Percentiles rank a stretch among this genome's conserved stretches.
Conservation (phyloP, 1,140 invertebrate genomes). For the Drosophila lacertosa region DNA sequence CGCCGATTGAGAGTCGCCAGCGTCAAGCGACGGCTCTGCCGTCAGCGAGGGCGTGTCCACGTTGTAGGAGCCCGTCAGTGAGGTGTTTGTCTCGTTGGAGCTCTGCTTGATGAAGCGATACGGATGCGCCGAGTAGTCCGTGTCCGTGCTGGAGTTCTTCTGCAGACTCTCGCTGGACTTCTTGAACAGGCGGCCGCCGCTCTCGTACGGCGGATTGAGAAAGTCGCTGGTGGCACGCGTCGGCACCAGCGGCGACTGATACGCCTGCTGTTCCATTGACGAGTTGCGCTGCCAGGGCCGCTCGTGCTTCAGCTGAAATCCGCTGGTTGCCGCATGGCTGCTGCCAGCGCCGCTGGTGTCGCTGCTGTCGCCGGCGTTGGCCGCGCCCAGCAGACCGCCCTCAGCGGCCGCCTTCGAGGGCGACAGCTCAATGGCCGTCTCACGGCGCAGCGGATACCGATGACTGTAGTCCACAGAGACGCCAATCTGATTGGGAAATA, state of each 20-base stretch:
- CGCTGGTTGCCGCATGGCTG: constrained; percentile 52
- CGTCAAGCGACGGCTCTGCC: constrained; percentile 78
- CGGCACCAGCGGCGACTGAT: constrained; percentile 69
- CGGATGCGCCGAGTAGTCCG: constrained; percentile 82
- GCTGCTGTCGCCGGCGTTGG: constrained; percentile 54
- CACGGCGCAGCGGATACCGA: constrained; percentile 77
- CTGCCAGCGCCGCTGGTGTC: constrained; percentile 64
- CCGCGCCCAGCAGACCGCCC: constrained; percentile 57
- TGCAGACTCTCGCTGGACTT: constrained; percentile 83
- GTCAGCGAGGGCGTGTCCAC: constrained; percentile 81
- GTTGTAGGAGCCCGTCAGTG: constrained; percentile 82
- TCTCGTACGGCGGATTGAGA: constrained; percentile 75
- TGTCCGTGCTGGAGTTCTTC: constrained; percentile 84
- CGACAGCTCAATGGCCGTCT: constrained; percentile 83
- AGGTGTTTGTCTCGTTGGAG: constrained; percentile 83
- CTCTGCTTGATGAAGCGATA: constrained; percentile 84
- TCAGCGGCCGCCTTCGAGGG: constrained; percentile 76
- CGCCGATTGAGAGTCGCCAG: constrained; percentile 69
- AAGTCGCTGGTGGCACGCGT: constrained; percentile 80
- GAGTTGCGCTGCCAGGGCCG: constrained; percentile 78
- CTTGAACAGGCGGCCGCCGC: constrained; percentile 70
- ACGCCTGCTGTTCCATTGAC: constrained; percentile 78
- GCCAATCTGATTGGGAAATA: constrained; percentile 45
- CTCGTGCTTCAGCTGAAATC: constrained; percentile 77
- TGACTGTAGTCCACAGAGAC: constrained; percentile 77